A percentile compares a stretch with the other conserved stretches of the same genome.
phyloP scores from a whole-genome alignment of 2,888 invertebrate species.

The Caenorhabditis sulstoni region DNA sequence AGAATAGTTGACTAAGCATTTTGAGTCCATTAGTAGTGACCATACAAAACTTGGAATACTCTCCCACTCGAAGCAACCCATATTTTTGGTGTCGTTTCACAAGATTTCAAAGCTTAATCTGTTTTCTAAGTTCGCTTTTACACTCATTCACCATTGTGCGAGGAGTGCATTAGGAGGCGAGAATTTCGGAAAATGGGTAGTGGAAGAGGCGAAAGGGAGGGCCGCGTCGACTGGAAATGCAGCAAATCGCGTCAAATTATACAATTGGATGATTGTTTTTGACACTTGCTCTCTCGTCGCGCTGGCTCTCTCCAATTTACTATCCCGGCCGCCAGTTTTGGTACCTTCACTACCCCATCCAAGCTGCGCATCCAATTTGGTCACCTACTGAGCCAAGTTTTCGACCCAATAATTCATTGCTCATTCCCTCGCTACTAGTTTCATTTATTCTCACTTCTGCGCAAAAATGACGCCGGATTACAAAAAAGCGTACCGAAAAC shows the following conservation, averaged over 20 bases:
- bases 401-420: slow-evolving; percentile 14
- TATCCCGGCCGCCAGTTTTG: slow-evolving; percentile 36
- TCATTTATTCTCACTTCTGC: not conserved
- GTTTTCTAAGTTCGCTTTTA: not conserved
- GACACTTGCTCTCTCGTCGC: slow-evolving; percentile 56
- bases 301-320: slow-evolving; percentile 48
- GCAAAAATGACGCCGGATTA: slow-evolving; percentile 48
- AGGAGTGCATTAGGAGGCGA: slow-evolving; percentile 44
- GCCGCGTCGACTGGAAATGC: slow-evolving; percentile 32
- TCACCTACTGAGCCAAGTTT: slow-evolving; percentile 39
- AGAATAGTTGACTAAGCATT: no score
- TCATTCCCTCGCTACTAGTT: not conserved
- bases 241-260: slow-evolving; percentile 64
- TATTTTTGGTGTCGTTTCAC: no score
- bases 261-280: slow-evolving; percentile 70
- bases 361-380: slow-evolving; percentile 18
- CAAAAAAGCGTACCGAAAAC: slow-evolving; percentile 71
- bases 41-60: not conserved
- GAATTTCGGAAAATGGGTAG: slow-evolving; percentile 15
- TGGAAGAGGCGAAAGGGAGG: slow-evolving; percentile 1
- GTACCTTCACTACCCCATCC: slow-evolving; percentile 14
- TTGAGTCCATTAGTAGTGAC: no score
- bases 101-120: no score
- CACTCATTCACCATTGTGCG: slow-evolving; percentile 30
- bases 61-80: not conserved